Evolutionary conservation across 2,797 vertebrate species (phyloP).

Genomic region (Eulemur mongoz): DNA sequence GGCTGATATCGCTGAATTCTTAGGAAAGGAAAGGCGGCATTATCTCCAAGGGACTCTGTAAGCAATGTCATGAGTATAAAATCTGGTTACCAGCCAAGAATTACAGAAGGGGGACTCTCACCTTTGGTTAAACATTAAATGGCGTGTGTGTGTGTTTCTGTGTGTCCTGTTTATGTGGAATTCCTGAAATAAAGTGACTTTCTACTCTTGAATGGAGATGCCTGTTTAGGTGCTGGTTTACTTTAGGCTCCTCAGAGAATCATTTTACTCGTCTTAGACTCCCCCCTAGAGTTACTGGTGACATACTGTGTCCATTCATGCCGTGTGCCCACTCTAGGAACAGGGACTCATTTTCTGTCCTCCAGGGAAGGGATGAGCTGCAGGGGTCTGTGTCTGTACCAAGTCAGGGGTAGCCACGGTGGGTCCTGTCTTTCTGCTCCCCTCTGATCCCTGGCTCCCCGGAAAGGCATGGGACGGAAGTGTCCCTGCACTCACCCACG

Average conservation of each 20-base stretch:
- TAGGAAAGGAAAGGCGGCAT: background rate
- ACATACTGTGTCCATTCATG: background rate
- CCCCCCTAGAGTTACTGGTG: background rate
- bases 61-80: background rate
- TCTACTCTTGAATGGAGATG: background rate
- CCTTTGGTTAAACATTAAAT: background rate
- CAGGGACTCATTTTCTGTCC: background rate
- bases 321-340: background rate
- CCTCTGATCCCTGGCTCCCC: background rate
- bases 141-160: background rate
- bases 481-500: conserved; percentile 85
- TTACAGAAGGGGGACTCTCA: background rate
- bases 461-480: background rate
- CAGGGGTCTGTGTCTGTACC: background rate
- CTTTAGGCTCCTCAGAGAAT: background rate
- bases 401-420: background rate
- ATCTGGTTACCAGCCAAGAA: background rate
- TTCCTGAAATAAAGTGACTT: background rate
- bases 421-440: background rate
- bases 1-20: conserved; percentile 11
- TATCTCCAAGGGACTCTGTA: background rate
- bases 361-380: background rate
- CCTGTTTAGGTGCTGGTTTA: background rate
- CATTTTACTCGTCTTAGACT: background rate
- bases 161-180: background rate